phyloP scores from a whole-genome alignment of 2,797 vertebrate genomes.

The Amblyraja radiata region DNA sequence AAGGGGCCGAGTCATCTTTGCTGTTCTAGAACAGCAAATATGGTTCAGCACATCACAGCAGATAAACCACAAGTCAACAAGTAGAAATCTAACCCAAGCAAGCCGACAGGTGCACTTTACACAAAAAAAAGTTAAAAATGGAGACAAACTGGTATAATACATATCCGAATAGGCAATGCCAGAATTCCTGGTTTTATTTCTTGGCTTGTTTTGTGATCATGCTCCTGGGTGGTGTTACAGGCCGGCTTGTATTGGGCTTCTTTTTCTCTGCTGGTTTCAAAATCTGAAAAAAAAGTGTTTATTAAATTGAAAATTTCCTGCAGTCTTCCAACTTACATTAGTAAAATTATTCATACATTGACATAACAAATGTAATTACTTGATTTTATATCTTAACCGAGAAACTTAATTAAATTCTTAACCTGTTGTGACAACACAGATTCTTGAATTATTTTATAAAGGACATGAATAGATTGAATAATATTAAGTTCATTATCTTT shows the following conservation, averaged over 20 bases:
- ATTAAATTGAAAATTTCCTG: conserved; percentile 11
- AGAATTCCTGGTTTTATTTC: conserved; percentile 68
- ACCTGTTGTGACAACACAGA: not conserved
- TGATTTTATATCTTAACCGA: not conserved
- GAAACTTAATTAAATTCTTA: not conserved
- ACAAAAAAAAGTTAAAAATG: conserved; percentile 56
- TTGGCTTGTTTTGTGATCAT: conserved; percentile 98
- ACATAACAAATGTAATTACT: not conserved
- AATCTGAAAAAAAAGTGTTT: conserved; percentile 61
- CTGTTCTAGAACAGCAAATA: conserved; percentile 64
- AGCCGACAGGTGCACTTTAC: conserved; percentile 63
- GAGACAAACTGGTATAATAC: conserved; percentile 63
- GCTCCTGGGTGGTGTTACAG: conserved; percentile 89
- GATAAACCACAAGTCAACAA: conserved; percentile 53
- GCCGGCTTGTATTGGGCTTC: conserved; percentile 92
- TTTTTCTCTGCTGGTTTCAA: conserved; percentile 98
- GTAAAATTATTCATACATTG: not conserved
- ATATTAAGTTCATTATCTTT: not conserved
- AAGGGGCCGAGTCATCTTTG: conserved; percentile 49
- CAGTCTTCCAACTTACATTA: not conserved
- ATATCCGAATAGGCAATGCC: conserved; percentile 61
- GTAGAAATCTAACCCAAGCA: conserved; percentile 57
- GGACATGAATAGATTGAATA: not conserved
- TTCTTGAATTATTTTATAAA: not conserved
- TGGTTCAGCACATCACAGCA: conserved; percentile 49